Evolutionary conservation across 53 echinoderm and acorn worm species (phyloP).

Genomic region (Actinopyga echinites): DNA sequence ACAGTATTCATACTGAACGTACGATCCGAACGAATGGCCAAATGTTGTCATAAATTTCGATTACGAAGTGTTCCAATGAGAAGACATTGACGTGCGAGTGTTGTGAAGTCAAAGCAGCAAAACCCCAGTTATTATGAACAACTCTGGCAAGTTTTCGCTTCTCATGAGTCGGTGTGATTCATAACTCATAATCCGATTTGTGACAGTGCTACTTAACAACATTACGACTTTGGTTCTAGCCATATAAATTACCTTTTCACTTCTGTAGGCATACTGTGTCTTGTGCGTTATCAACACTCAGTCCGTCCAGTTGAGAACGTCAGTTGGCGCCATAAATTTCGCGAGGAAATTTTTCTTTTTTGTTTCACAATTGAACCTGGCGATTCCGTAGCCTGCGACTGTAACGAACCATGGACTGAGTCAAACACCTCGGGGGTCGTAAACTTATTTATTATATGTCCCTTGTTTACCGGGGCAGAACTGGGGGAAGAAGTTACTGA

Average conservation of each 20-base stretch:
- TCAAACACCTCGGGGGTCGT: slow-evolving; percentile 16
- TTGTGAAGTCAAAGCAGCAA: no score
- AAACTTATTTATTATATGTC: slow-evolving; percentile 15
- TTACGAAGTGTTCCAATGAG: no score
- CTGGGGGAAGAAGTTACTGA: neutral
- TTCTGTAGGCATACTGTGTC: neutral
- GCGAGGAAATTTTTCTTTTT: neutral
- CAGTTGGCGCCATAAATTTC: slow-evolving; percentile 28
- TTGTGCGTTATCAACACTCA: neutral
- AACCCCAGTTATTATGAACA: no score
- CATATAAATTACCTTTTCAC: slow-evolving; percentile 3
- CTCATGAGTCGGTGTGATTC: neutral
- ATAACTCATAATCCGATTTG: neutral
- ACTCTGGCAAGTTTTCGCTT: no score
- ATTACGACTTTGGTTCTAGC: neutral
- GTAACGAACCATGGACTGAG: slow-evolving; percentile 12
- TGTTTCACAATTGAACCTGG: slow-evolving; percentile 9
- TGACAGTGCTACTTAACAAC: slow-evolving; percentile 28
- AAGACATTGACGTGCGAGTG: no score
- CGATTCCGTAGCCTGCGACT: neutral
- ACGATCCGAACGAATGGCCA: no score
- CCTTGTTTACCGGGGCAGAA: neutral
- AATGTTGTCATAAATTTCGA: no score
- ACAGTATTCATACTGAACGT: no score
- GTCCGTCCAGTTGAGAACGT: slow-evolving; percentile 10